Evolutionary conservation across 2,888 invertebrate species (phyloP), one percentile per base, ranked within the genome.

Genomic region (Lepidonotus clava): DNA sequence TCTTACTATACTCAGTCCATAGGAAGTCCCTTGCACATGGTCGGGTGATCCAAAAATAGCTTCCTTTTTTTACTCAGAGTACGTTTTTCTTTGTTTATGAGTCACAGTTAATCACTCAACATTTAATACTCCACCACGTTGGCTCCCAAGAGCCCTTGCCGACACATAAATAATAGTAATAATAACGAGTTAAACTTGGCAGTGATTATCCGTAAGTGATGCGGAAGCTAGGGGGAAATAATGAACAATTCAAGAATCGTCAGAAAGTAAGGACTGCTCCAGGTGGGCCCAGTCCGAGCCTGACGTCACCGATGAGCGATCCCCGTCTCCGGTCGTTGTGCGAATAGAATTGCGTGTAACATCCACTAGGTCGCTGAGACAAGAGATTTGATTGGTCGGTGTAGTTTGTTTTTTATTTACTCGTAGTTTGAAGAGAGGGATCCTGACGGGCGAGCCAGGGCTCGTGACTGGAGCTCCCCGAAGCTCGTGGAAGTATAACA

Each of bases 301-400:
- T 53, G 83, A 56, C 56, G 53, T 83, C 83, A 56, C 83, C 38
- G 24, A 61, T 83, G 36, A 83, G 83, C n/a, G 56, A 28, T 36
- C 28, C 56, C 83, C 14, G n/a, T 56, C 61, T 24, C 83, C 18
- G 4, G 28, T 56, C 21, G n/a, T 61, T 46, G 80, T 80, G 46
- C 80, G 18, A 24, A 1, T 38, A 18, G 28, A 56, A 14, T n/a
- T 66, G 18, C 28, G 4, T 66, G 36, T 40, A 66, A 61, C 41
- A n/a, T 40, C 38, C 32, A 41, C n/a, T 41, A 85, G 76, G 85
- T 85, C 71, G 46, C 51, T 85, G 32, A 85, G 46, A 51, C 24
- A 71, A 84, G 28, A 32, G 28, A 41, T 85, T 24, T 85, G 71
- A 85, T 85, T 85, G 85, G 85, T 85, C 85, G 46, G 24, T 46